Evolutionary conservation across 2,113 vertebrate genomes (phyloP).

Genomic region (Geococcyx californianus): DNA sequence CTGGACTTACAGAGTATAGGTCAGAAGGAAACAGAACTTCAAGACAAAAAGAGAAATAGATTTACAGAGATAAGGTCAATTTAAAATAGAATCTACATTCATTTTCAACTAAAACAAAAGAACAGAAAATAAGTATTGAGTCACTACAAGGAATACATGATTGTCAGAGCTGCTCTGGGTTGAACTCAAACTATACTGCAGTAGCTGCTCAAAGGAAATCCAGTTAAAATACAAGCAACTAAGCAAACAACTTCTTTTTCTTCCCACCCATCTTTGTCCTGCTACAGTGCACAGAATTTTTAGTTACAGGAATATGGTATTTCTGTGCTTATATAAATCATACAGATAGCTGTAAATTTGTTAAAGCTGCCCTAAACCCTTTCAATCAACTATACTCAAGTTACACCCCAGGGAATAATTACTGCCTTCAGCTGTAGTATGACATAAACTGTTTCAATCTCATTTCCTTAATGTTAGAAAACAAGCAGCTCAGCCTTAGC

Average conservation of each 20-base stretch:
- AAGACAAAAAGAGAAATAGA: neutral
- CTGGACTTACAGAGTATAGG: neutral
- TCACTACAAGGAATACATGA: neutral
- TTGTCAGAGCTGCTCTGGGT: neutral
- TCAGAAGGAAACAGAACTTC: neutral
- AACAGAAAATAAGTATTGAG: neutral
- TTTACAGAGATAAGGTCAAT: neutral
- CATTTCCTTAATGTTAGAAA: neutral
- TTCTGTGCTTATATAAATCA: neutral
- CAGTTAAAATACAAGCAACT: neutral
- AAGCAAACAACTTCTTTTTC: neutral
- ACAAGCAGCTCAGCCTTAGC: neutral
- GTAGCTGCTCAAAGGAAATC: neutral
- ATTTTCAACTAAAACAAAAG: neutral
- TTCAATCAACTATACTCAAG: neutral
- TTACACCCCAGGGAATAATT: neutral
- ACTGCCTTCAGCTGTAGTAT: neutral
- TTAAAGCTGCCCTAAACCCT: neutral
- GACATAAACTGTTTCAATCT: neutral
- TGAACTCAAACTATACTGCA: neutral
- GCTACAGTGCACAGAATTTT: neutral
- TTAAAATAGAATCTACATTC: neutral
- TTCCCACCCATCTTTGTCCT: neutral
- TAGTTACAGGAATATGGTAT: neutral
- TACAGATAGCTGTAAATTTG: neutral